Percentiles rank a stretch among this genome's conserved stretches.
phyloP scores from a whole-genome alignment of 2,797 vertebrate species.

The Oreonectes daqikongensis region DNA sequence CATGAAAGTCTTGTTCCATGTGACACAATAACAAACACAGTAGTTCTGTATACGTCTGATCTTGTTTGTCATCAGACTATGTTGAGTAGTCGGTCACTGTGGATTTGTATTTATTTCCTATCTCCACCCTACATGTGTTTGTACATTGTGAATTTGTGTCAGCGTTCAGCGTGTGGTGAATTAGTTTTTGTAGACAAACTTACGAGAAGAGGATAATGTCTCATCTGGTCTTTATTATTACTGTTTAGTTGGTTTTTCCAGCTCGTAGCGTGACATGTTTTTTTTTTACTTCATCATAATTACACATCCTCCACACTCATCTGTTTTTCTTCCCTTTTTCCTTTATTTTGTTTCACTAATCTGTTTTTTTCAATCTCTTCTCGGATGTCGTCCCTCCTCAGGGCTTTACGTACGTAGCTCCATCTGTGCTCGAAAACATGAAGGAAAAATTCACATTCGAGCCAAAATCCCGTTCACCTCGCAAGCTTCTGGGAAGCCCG shows the following conservation, averaged over 20 bases:
- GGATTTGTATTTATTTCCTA: background rate
- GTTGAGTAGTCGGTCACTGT: conserved; percentile 1
- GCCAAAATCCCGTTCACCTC: conserved; percentile 94
- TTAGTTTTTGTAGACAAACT: conserved; percentile 30
- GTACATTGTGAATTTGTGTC: background rate
- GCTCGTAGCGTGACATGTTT: conserved; percentile 69
- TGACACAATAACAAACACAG: background rate
- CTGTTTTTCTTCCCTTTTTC: conserved; percentile 58
- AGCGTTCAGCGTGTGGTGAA: background rate
- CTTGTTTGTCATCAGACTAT: background rate
- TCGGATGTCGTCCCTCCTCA: conserved; percentile 60
- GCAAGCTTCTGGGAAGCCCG: conserved; percentile 94
- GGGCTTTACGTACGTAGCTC: conserved; percentile 97
- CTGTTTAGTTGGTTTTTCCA: conserved; percentile 71
- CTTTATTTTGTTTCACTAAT: conserved; percentile 66
- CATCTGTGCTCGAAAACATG: conserved; percentile 95
- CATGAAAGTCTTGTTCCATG: background rate
- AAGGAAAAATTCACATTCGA: conserved; percentile 96
- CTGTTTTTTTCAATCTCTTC: conserved; percentile 37
- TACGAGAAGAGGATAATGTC: conserved; percentile 72
- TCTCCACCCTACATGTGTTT: background rate
- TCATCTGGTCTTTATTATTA: conserved; percentile 67
- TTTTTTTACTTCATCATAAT: conserved; percentile 60
- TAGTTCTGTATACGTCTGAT: background rate
- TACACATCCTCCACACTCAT: conserved; percentile 69